These are phyloP conservation scores for Kradibia gibbosae DNA, from an alignment of 1,140 invertebrate genomes.

Conservation along the genomic window DNA sequence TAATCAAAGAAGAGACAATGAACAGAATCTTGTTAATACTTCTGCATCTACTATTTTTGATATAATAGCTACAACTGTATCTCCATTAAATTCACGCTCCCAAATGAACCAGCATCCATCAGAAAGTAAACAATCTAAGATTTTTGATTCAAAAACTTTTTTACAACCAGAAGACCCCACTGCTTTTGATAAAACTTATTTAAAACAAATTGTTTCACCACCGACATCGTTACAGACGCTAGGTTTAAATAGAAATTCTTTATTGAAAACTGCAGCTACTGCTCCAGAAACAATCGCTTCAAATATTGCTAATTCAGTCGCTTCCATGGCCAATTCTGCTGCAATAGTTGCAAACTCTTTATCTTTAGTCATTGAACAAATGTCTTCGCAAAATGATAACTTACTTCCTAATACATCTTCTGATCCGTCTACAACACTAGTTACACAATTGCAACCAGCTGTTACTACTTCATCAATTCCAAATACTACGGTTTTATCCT, in stretches of 20 bases:
- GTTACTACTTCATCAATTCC: not conserved
- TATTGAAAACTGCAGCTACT: not conserved
- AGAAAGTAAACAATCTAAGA: not conserved
- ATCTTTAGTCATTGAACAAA: constrained; percentile 5
- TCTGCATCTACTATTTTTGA: not conserved
- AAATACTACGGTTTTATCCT: not conserved
- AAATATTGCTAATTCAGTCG: not conserved
- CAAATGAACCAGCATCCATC: not conserved
- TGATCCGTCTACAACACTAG: not conserved
- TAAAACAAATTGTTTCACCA: not conserved
- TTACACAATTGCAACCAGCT: not conserved
- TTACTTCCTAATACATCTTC: too few relatives aligned
- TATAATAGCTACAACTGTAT: not conserved
- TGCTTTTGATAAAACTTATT: not conserved
- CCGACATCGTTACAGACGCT: not conserved
- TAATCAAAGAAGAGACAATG: not conserved
- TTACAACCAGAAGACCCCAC: not conserved
- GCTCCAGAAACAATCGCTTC: not conserved
- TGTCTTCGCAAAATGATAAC: not conserved
- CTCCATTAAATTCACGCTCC: not conserved
- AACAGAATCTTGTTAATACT: not conserved
- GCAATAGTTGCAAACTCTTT: constrained; percentile 8
- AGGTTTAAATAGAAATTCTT: not conserved
- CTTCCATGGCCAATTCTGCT: constrained; percentile 22
- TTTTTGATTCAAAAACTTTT: not conserved